phyloP scores from a whole-genome alignment of 2,113 vertebrate genomes.

The Noturus placidus region DNA sequence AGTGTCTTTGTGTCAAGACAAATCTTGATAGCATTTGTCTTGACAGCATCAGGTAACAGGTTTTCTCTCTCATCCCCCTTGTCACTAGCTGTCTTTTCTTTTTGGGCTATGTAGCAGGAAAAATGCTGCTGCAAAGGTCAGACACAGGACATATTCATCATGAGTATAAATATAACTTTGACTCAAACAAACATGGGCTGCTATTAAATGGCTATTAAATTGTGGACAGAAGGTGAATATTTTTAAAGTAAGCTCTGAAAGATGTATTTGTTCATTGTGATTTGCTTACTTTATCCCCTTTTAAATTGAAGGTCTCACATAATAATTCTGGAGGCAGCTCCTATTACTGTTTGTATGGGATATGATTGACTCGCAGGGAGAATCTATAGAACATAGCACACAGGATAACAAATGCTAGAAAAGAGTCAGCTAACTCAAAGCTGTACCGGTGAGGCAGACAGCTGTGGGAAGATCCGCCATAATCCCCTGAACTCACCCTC shows the following conservation, averaged over 20 bases:
- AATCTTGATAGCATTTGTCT: neutral
- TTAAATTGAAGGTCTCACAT: neutral
- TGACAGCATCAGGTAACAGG: neutral
- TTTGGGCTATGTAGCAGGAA: neutral
- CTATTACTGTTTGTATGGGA: neutral
- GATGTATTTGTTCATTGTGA: neutral
- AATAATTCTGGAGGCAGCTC: neutral
- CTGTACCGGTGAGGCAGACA: constrained; percentile 2
- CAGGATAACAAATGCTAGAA: neutral
- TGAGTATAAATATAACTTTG: neutral
- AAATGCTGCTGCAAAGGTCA: constrained; percentile 4
- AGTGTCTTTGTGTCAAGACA: neutral
- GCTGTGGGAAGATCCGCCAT: constrained; percentile 15
- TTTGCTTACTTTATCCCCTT: neutral
- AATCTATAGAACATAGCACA: neutral
- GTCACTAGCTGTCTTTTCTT: neutral
- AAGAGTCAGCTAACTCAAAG: constrained; percentile 8
- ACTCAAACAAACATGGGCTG: neutral
- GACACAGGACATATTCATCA: neutral
- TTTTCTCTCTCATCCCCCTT: neutral
- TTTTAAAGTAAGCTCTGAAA: neutral
- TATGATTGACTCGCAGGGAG: neutral
- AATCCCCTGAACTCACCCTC: constrained; percentile 34
- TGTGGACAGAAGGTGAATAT: neutral
- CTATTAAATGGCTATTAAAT: neutral